These are phyloP conservation scores for Steinernema khuongi DNA, from an alignment of 1,140 invertebrate species.

Conservation along the genomic window DNA sequence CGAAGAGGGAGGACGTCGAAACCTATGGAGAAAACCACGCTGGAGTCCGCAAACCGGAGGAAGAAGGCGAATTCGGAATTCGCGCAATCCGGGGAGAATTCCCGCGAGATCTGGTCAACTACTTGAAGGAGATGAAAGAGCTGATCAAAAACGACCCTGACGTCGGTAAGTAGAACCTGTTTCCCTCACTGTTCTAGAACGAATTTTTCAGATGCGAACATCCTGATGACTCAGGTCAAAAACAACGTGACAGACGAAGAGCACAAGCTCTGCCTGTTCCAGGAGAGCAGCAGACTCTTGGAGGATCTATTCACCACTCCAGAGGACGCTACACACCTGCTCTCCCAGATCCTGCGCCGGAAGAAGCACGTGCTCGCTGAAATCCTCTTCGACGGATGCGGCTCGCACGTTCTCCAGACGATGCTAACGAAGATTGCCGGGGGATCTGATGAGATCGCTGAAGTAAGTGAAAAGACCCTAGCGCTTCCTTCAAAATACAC, in stretches of 20 bases:
- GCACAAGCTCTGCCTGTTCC: slow-evolving; percentile 9
- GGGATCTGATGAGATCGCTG: not conserved
- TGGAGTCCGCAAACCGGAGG: not conserved
- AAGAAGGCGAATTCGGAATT: slow-evolving; percentile 6
- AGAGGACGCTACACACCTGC: not conserved
- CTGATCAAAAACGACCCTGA: slow-evolving; percentile 5
- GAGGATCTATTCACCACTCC: not conserved
- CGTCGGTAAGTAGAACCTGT: not conserved
- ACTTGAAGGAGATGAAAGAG: slow-evolving; percentile 4
- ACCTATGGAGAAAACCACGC: slow-evolving; percentile 6
- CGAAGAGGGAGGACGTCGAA: not conserved
- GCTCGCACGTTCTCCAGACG: not conserved
- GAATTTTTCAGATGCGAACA: not conserved
- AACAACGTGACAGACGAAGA: not conserved
- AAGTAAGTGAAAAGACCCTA: no score
- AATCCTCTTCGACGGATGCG: not conserved
- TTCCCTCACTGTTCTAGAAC: no score
- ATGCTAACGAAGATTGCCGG: not conserved
- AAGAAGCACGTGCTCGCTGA: slow-evolving; percentile 4
- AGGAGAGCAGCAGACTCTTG: not conserved
- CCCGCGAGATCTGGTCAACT: not conserved
- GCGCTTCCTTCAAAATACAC: no score
- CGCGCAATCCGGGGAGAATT: not conserved
- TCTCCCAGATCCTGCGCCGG: not conserved
- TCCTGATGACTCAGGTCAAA: not conserved